Evolutionary conservation across 2,797 vertebrate species (phyloP), one percentile per base, ranked within the genome.

Genomic region (Semaprochilodus insignis): DNA sequence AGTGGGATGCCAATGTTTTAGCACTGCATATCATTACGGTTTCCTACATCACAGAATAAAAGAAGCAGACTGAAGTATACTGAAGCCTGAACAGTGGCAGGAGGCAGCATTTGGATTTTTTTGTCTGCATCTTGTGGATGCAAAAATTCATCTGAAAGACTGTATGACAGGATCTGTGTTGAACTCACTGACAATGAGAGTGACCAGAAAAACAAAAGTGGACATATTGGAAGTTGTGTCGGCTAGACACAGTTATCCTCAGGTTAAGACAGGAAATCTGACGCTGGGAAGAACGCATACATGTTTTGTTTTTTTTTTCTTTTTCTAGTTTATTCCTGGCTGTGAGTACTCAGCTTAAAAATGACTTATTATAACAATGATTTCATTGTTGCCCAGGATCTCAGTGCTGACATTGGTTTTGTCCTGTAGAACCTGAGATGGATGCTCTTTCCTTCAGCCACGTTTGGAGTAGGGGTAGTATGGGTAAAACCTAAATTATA

Each of bases 351-450:
- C 17, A 40, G 27, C 31, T 73, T 14, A 34, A 74, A 31, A 40
- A 19, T 34, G 27, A 17, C 52, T 40, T 54, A 31, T 65, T 63
- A n/a, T n/a, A n/a, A n/a, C 31, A 57, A n/a, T n/a, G 55, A 76
- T 75, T 80, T 40, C 54, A 62, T 23, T 63, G 48, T 71, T 77
- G 59, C 31, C 52, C 8, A 13, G 60, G 2, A 62, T 25, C 21
- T 66, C 15, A 65, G 21, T 31, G 23, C 59, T 72, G 34, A 52
- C 2, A 40, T 76, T 57, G 48, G 57, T 76, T 70, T 71, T 62
- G 31, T 80, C 25, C 54, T 51, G n/a, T 55, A 72, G 31, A 82
- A 72, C 55, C 31, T 83, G 31, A n/a, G 15, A 52, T 76, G 69
- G 23, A 44, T 74, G 17, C 25, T 55, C 8, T 31, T 55, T 31